Conservation (phyloP, 2,888 invertebrate species). For the Rhogogaster chlorosoma region DNA sequence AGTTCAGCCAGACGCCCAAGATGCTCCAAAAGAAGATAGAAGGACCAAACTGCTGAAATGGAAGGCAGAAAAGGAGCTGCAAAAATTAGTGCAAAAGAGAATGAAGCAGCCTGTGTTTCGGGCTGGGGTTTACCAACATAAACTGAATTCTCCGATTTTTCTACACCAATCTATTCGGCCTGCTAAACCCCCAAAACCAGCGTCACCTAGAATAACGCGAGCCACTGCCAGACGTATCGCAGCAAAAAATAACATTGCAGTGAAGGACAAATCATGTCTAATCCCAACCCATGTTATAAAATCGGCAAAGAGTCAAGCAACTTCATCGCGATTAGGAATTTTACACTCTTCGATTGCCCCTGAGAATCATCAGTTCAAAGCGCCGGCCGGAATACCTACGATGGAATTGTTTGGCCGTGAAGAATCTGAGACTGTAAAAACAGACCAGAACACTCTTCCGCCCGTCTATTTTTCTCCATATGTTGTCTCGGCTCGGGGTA, state of each 20-base stretch:
- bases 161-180: neutral
- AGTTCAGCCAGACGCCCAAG: neutral
- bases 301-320: neutral
- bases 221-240: conserved; percentile 2
- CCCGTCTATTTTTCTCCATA: conserved; percentile 76
- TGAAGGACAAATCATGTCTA: neutral
- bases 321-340: neutral
- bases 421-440: neutral
- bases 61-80: conserved; percentile 23
- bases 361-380: conserved; percentile 12
- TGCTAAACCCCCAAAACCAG: neutral
- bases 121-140: conserved; percentile 6
- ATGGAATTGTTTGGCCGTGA: neutral
- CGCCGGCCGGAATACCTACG: neutral
- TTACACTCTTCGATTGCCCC: neutral
- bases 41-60: neutral
- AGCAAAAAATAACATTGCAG: neutral
- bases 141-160: conserved; percentile 16
- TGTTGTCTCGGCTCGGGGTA: conserved; percentile 82
- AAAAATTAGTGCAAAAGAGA: neutral
- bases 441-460: neutral
- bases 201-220: conserved; percentile 9
- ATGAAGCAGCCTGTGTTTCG: neutral
- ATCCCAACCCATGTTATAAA: neutral
- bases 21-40: neutral